Evolutionary conservation across 2,797 vertebrate species (phyloP).

Genomic region (Dryobates pubescens): DNA sequence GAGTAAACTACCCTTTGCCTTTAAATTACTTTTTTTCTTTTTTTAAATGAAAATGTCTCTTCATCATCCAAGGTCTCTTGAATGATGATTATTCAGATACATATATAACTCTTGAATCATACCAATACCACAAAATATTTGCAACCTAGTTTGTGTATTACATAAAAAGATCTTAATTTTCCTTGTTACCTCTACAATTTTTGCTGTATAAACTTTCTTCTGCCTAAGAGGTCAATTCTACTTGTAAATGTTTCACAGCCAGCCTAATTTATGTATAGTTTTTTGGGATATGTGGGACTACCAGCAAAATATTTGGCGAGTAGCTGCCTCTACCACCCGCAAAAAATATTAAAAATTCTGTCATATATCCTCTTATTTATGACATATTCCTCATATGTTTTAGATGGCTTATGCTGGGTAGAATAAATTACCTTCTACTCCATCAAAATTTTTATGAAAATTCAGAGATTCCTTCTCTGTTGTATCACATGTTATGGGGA

Average conservation of each 20-base stretch:
- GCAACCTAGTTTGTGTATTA: background rate
- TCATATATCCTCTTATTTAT: background rate
- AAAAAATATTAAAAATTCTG: background rate
- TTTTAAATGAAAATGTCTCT: background rate
- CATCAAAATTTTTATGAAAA: background rate
- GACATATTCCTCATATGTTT: conserved; percentile 7
- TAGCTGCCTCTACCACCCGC: background rate
- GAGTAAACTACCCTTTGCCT: background rate
- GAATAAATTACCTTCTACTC: background rate
- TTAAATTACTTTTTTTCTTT: background rate
- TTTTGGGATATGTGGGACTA: background rate
- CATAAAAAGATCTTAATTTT: background rate
- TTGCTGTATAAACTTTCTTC: background rate
- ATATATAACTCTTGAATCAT: background rate
- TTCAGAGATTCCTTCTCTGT: background rate
- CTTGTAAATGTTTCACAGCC: background rate
- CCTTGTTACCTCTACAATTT: background rate
- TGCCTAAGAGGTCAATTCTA: background rate
- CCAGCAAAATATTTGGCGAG: background rate
- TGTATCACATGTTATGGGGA: background rate
- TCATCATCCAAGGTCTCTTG: background rate
- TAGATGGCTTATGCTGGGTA: background rate
- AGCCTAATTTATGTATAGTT: conserved; percentile 2
- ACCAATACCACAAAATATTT: background rate
- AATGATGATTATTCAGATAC: background rate